phyloP scores from a whole-genome alignment of 2,113 vertebrate species.

The Piliocolobus tephrosceles region DNA sequence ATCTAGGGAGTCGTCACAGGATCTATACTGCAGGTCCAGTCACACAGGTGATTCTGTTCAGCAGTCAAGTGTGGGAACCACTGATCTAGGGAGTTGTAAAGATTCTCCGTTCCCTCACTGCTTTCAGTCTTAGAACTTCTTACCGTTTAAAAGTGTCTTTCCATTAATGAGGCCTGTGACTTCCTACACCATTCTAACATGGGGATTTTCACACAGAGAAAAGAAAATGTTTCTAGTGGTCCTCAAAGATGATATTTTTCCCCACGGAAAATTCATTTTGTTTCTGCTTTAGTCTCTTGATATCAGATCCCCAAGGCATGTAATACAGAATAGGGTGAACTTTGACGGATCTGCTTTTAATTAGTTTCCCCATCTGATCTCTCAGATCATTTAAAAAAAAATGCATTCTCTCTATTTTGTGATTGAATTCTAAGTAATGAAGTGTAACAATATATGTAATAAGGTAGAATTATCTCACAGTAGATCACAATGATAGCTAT shows the following conservation, averaged over 20 bases:
- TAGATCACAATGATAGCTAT: background rate
- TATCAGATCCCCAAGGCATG: background rate
- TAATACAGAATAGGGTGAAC: background rate
- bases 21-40: background rate
- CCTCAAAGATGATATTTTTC: background rate
- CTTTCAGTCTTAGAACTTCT: background rate
- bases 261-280: background rate
- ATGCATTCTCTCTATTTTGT: background rate
- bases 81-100: background rate
- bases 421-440: background rate
- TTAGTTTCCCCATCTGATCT: background rate
- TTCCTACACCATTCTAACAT: background rate
- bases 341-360: background rate
- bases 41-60: background rate
- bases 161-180: background rate
- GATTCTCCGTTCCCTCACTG: background rate
- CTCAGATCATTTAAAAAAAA: background rate
- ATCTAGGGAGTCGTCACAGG: background rate
- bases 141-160: background rate
- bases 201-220: background rate
- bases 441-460: background rate
- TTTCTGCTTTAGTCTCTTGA: background rate
- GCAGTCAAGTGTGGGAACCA: background rate
- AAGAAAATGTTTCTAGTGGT: background rate
- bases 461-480: slow-evolving; percentile 7